Evolutionary conservation across 2,888 invertebrate species (phyloP), one percentile per base, ranked within the genome.

Genomic region (Pinctada fucata): DNA sequence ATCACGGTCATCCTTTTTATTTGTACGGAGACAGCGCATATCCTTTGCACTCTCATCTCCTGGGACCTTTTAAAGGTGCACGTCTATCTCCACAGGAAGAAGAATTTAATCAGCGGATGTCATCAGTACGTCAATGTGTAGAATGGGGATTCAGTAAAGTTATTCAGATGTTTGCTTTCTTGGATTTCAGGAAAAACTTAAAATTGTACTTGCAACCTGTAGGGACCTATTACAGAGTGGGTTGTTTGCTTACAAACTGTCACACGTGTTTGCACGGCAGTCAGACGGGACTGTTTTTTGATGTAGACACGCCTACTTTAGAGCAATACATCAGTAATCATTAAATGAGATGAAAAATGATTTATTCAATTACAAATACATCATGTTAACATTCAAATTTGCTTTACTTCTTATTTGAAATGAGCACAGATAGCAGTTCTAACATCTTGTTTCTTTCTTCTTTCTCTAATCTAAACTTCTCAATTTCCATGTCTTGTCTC

Each of bases 171-270:
- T 64, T 81, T 51, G 72, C 76, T 16, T 77, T 77, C 67, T 10
- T 73, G 1, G 74, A 76, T 51, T 79, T 67, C 63, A 75, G 71
- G 50, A 79, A 81, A 48, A 76, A 75, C 58, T 66, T 79, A 50
- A 81, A 78, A 66, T 71, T 79, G 6, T 81, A 72, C 47, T 51
- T 84, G 10, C 86, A 87, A 70, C 82, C 85, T 3, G 72, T 84
- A 47, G 83, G 79, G 31, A 31, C 31, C 31, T 79, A 79, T 31
- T 86, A 81, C 74, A 13, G 67, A 13, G 82, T 85, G 8, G 81
- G 72, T 4, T 72, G 69, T 49, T 48, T 85, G 4, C 68, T 85
- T 3, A 71, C 47, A 3, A 81, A 79, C 48, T 74, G 79, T 72
- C 79, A 77, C 64, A 81, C 74, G 50, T 81, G 79, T 75, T 31